Percentiles rank a stretch among this genome's conserved stretches.
Conservation (phyloP, 2,888 invertebrate species). For the Iselma pallidipennis region DNA sequence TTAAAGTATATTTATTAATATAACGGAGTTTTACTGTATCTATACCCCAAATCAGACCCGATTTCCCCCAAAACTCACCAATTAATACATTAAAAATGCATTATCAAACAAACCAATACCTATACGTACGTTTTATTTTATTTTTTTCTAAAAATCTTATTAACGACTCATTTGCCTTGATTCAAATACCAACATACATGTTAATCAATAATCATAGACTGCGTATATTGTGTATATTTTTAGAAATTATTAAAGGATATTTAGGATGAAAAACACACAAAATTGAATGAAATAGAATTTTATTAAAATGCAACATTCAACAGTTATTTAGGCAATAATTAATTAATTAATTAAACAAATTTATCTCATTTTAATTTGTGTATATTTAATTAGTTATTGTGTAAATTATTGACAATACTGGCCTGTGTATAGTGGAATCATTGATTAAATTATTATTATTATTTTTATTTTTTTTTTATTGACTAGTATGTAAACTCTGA, state of each 20-base stretch:
- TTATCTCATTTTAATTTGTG: constrained; percentile 1
- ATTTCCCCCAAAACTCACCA: background rate
- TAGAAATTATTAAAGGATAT: background rate
- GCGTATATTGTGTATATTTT: background rate
- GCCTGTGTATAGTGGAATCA: constrained; percentile 14
- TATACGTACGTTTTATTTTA: too few species aligned
- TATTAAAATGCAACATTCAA: constrained; percentile 15
- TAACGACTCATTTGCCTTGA: too few species aligned
- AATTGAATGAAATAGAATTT: constrained; percentile 1
- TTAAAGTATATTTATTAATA: constrained; percentile 35
- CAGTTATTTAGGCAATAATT: constrained; percentile 15
- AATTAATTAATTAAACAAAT: constrained; percentile 17
- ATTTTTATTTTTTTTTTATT: constrained; percentile 17
- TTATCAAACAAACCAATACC: too few species aligned
- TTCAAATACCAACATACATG: too few species aligned
- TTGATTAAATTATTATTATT: constrained; percentile 7
- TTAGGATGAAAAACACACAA: background rate
- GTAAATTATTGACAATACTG: constrained; percentile 21
- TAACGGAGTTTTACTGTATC: background rate
- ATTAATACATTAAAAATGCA: too few species aligned
- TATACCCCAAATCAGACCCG: background rate
- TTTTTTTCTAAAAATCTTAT: too few species aligned
- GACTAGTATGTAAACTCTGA: constrained; percentile 21
- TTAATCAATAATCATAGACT: background rate
- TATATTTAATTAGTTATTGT: constrained; percentile 4